A percentile compares a stretch with the other conserved stretches of the same genome.
Evolutionary conservation across 2,797 vertebrate species (phyloP).

Genomic region (Lepus townsendii): DNA sequence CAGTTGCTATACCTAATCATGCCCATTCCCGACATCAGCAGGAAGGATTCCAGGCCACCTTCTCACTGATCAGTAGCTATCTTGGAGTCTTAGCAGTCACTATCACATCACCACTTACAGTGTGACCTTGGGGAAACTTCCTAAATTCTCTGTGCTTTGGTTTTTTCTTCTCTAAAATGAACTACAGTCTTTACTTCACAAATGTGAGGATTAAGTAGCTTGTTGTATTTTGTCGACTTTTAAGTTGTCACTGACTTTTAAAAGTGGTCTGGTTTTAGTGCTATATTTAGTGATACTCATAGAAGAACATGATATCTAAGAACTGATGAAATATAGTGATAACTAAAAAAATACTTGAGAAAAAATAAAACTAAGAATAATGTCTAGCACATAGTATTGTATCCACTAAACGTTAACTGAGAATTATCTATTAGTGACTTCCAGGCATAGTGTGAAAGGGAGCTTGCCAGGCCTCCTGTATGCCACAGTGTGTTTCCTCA

Average conservation of each 20-base stretch:
- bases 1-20: neutral
- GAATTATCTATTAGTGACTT: neutral
- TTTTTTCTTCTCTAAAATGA: neutral
- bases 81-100: neutral
- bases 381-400: neutral
- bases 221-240: neutral
- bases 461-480: neutral
- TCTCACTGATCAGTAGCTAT: neutral
- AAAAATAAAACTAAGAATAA: neutral
- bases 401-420: neutral
- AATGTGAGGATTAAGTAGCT: neutral
- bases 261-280: neutral
- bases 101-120: neutral
- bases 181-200: neutral
- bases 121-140: neutral
- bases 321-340: neutral
- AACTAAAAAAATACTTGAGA: neutral
- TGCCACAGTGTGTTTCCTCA: rapidly evolving
- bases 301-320: neutral
- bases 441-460: no score
- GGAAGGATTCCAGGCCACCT: neutral
- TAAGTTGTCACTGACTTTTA: neutral
- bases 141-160: neutral
- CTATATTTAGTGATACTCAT: neutral
- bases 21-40: neutral